Evolutionary conservation across 1,140 invertebrate species (phyloP), one percentile per base, ranked within the genome.

Genomic region (Zaprionus gabonicus): DNA sequence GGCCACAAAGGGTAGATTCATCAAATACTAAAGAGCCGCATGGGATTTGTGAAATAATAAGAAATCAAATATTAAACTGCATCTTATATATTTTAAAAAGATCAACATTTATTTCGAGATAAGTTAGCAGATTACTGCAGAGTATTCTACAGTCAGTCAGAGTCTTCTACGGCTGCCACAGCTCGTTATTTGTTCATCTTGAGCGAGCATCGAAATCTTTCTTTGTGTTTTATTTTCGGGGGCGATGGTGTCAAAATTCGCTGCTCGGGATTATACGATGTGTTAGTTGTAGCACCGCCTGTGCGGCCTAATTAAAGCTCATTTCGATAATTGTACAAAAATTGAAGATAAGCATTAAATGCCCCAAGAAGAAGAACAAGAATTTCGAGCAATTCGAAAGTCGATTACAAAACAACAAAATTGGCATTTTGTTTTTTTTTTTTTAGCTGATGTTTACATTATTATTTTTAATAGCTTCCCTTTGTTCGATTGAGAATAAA

Each of bases 291-390:
- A 44, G 55, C 81, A 68, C 68, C 68, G 60, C 38, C 81, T 80
- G 78, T 51, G 46, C 38, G 68, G 59, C 56, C 58, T 72, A 88
- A 87, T 87, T 87, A 74, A 69, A 56, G 76, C 81, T 71, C 66
- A 76, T 88, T 84, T 66, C 79, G 75, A 67, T 85, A 70, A 83
- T 78, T 79, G 67, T 49, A 27, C 17, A 2, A 64, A 71, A 64
- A 25, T 58, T 57, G n/a, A 56, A 44, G 65, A 75, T 75, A 70
- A 70, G 67, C 67, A 31, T 49, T 10, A 59, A 64, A 27, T 53
- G 55, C 15, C 15, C 4, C 20, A 20, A 20, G 44, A 46, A 13
- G 27, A 23, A 41, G 7, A 41, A 60, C 6, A 28, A 62, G 27
- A 64, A 31, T 25, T 23, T 64, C 20, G 56, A 46, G 51, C 20